Base-by-base conservation (phyloP, 23 tunicate species). In the Halocynthia aurantium region DNA sequence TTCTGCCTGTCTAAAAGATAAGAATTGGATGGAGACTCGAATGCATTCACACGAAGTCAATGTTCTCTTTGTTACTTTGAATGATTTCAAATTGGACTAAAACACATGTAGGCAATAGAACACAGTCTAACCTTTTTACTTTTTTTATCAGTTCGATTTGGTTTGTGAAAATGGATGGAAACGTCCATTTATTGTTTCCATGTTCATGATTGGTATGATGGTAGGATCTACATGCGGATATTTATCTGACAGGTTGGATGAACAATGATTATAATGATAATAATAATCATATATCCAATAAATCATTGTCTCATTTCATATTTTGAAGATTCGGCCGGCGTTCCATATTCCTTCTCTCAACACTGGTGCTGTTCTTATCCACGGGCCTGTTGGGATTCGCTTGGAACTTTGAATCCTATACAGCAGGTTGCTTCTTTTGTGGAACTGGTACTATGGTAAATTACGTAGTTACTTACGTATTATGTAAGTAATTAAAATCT, bases 191-290 rank as follows among this genome's bases (percentile, higher is more conserved):
- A 67, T 55, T 13, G 53, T 68, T 7, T 10, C 68, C 7, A 52
- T 80, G 8, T 80, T 55, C 53, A 55, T 80, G 76, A 53, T 9
- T 18, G 84, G 84, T 9, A 70, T 78, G 52, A 15, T 61, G 22
- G 19, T 7, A 53, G 82, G 72, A 12, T 21, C 82, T 15, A 13
- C 53, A 10, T 5, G 6, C 15, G 82, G 82, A 66, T 62, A 18
- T n/a, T 18, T 78, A 22, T 78, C 82, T 7, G 82, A 78, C 55
- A 78, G 31, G 82, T 78, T 13, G n/a, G 69, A 8, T n/a, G n/a
- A n/a, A n/a, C n/a, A n/a, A n/a, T n/a, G n/a, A n/a, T n/a, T n/a
- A n/a, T 15, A 75, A 20, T 31, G 44, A 31, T 31, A 31, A 0
- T 31, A 31, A 31, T 31, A 31, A 31, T 31, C 1, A 31, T 31